Percentiles rank a stretch among this genome's conserved stretches.
phyloP scores from a whole-genome alignment of 2,888 invertebrate species.

The Ferdinandea cuprea region DNA sequence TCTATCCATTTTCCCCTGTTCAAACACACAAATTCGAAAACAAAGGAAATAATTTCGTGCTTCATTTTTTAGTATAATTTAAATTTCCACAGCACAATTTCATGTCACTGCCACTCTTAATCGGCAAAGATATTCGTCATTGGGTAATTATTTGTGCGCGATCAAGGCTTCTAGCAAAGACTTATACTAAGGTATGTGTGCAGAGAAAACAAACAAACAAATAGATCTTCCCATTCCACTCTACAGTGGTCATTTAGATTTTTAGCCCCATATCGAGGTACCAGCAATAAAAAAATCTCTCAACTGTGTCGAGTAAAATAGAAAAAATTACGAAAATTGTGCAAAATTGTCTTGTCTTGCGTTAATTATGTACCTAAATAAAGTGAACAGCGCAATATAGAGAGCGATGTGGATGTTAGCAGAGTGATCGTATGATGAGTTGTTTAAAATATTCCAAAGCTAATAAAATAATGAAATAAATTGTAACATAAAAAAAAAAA shows the following conservation, averaged over 20 bases:
- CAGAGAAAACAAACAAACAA: not conserved
- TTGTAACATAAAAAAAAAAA: conserved; percentile 43
- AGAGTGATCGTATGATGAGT: conserved; percentile 65
- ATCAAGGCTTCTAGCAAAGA: conserved; percentile 39
- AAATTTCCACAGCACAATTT: conserved; percentile 30
- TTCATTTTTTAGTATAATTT: conserved; percentile 16
- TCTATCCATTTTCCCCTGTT: conserved; percentile 17
- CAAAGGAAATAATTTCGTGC: conserved; percentile 24
- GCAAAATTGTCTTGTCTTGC: conserved; percentile 50
- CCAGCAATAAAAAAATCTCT: conserved; percentile 46
- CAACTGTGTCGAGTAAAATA: conserved; percentile 51
- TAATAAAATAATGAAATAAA: conserved; percentile 38
- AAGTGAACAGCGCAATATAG: conserved; percentile 30
- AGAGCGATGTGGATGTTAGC: conserved; percentile 56
- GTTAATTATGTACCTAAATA: conserved; percentile 3
- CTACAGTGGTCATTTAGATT: conserved; percentile 36
- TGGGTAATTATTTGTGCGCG: conserved; percentile 42
- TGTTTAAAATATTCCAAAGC: conserved; percentile 43
- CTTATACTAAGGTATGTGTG: no score
- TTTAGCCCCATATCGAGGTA: conserved; percentile 31
- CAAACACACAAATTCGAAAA: conserved; percentile 14
- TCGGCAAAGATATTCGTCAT: conserved; percentile 60
- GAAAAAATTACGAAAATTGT: conserved; percentile 39
- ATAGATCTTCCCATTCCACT: conserved; percentile 46
- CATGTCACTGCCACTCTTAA: conserved; percentile 58